A percentile compares a stretch with the other conserved stretches of the same genome.
phyloP scores from a whole-genome alignment of 2,113 vertebrate genomes.

The Trachemys scripta region DNA sequence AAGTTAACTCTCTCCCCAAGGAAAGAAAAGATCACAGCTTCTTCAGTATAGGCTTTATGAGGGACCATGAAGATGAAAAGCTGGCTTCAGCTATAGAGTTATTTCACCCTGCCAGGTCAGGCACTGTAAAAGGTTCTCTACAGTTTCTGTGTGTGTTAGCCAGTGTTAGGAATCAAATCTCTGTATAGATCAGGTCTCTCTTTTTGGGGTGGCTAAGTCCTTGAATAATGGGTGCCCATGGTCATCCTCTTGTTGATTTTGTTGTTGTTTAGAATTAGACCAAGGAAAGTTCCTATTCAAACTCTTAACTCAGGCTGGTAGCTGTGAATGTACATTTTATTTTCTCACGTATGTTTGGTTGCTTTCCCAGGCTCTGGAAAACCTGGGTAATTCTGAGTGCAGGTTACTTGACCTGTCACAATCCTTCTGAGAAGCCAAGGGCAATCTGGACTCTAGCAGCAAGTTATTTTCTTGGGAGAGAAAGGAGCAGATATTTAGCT shows the following conservation, averaged over 20 bases:
- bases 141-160: too few relatives aligned
- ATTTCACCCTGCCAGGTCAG: rapidly evolving
- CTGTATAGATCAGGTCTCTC: too few relatives aligned
- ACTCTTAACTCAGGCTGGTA: not conserved
- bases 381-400: rapidly evolving
- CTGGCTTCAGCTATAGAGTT: not conserved
- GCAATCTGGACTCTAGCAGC: too few relatives aligned
- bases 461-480: not conserved
- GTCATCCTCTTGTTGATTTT: too few relatives aligned
- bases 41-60: not conserved
- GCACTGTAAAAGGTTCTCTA: not conserved
- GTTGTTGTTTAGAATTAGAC: too few relatives aligned
- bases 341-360: not conserved
- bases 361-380: not conserved
- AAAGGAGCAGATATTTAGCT: not conserved
- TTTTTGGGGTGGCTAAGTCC: rapidly evolving
- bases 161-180: too few relatives aligned
- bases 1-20: not conserved
- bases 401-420: not conserved
- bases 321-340: not conserved
- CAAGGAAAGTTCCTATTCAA: rapidly evolving
- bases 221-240: not conserved
- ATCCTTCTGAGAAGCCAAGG: not conserved
- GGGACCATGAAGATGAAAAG: too few relatives aligned
- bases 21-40: not conserved